A percentile compares a stretch with the other conserved stretches of the same genome.
phyloP scores from a whole-genome alignment of 2,797 vertebrate species.

The Cossypha dichroa region DNA sequence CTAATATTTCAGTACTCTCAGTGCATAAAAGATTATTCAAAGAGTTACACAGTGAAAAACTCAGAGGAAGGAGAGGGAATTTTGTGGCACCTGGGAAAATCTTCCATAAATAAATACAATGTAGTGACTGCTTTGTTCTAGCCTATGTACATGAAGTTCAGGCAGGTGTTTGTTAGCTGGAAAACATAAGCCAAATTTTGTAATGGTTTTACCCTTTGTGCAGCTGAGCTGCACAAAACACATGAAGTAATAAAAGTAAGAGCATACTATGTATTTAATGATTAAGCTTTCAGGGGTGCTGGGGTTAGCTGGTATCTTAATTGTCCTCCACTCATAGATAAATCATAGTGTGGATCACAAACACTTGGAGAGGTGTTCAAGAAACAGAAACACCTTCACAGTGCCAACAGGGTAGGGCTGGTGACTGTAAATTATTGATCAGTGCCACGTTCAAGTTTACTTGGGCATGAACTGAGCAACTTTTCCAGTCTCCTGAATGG shows the following conservation, averaged over 20 bases:
- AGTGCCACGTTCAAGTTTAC: not conserved
- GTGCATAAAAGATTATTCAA: not conserved
- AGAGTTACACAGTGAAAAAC: not conserved
- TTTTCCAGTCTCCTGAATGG: not conserved
- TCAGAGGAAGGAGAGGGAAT: not conserved
- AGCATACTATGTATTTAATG: not conserved
- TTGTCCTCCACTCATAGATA: not conserved
- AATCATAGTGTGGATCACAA: not conserved
- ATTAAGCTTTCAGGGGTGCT: not conserved
- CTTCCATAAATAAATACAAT: not conserved
- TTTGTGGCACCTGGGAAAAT: not conserved
- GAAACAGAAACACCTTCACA: not conserved
- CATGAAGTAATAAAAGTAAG: not conserved
- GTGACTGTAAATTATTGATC: not conserved
- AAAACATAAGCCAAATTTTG: not conserved
- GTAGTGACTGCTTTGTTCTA: not conserved
- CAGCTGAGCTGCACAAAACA: not conserved
- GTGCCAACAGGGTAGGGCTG: not conserved
- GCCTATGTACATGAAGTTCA: not conserved
- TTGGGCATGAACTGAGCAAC: not conserved
- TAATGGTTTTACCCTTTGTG: not conserved
- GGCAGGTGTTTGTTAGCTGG: not conserved
- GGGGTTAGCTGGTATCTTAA: not conserved
- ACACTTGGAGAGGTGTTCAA: not conserved
- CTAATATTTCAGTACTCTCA: not conserved